These are phyloP conservation scores for Philhelius pedissequus DNA, from an alignment of 2,888 invertebrate species.

Conservation along the genomic window DNA sequence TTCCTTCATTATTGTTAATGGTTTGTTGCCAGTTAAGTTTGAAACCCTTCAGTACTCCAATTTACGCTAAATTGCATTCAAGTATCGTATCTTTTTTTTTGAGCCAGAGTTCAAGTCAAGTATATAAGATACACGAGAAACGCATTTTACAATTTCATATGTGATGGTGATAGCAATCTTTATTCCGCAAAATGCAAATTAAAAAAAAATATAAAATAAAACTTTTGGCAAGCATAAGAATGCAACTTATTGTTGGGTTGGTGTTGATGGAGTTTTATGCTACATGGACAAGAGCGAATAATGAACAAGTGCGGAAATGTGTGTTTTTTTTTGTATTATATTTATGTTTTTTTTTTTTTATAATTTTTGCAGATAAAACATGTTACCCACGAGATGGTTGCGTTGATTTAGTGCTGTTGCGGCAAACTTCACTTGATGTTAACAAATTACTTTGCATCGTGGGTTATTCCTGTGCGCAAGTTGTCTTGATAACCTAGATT, in stretches of 20 bases:
- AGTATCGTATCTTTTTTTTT: background rate
- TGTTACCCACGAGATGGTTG: constrained; percentile 38
- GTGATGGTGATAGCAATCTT: constrained; percentile 40
- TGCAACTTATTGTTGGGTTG: constrained; percentile 48
- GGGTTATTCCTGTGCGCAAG: constrained; percentile 45
- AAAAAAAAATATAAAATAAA: constrained; percentile 7
- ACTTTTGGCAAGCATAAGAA: constrained; percentile 49
- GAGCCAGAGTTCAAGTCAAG: background rate
- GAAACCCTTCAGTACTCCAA: constrained; percentile 30
- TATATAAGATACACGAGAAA: background rate
- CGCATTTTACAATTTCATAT: background rate
- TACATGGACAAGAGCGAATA: constrained; percentile 36
- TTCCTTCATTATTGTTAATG: constrained; percentile 35
- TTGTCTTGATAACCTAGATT: constrained; percentile 54
- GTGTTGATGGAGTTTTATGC: constrained; percentile 9
- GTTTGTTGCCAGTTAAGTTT: constrained; percentile 6
- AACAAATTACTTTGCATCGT: constrained; percentile 63
- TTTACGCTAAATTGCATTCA: constrained; percentile 23
- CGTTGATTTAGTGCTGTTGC: constrained; percentile 52
- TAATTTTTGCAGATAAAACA: constrained; percentile 35
- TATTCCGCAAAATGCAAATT: constrained; percentile 45
- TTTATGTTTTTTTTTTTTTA: background rate
- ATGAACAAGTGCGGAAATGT: constrained; percentile 60
- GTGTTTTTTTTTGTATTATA: background rate
- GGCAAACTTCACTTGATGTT: constrained; percentile 62